Evolutionary conservation across 1,140 invertebrate genomes (phyloP), one percentile per base, ranked within the genome.

Genomic region (Bicyclus anynana): DNA sequence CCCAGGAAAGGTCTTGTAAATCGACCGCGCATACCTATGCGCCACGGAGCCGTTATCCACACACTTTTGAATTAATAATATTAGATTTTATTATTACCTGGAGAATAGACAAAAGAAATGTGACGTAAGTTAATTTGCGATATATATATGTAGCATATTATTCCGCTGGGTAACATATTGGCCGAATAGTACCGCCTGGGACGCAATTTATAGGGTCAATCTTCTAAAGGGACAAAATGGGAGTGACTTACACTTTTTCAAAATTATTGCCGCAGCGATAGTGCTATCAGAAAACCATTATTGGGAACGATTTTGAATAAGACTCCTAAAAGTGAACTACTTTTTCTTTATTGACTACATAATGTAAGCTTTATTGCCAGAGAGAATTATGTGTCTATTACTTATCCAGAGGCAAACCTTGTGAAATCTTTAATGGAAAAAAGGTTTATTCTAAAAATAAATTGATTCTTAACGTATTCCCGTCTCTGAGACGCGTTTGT

Each of bases 271-370:
- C 40, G 10, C 16, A 44, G 18, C 17, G 40, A 44, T 44, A 44
- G 16, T 44, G 40, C 40, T 44, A 44, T 44, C 40, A 44, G 40
- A 42, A 42, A 42, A 42, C 38, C 18, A 20, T 20, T 44, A 44
- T 20, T 14, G 17, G 17, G 16, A 5, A 12, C 37, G 16, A 40
- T 40, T 38, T 40, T 40, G 37, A 40, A 40, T 40, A 40, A 17
- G 37, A 40, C 37, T 40, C 37, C 14, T 17, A 40, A 37, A 40
- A 40, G 37, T 40, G 13, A 40, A 40, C 37, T 40, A 6, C 16
- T 40, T 17, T 14, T 17, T 40, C 37, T 40, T 40, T 40, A 40
- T 40, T 40, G 37, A 40, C 37, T 40, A 40, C 37, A 40, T 40
- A 40, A 40, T 40, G 37, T 17, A 16, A 5, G 37, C 37, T 40